Conservation (phyloP, 1,140 invertebrate genomes). For the Psilanteris sp. region DNA sequence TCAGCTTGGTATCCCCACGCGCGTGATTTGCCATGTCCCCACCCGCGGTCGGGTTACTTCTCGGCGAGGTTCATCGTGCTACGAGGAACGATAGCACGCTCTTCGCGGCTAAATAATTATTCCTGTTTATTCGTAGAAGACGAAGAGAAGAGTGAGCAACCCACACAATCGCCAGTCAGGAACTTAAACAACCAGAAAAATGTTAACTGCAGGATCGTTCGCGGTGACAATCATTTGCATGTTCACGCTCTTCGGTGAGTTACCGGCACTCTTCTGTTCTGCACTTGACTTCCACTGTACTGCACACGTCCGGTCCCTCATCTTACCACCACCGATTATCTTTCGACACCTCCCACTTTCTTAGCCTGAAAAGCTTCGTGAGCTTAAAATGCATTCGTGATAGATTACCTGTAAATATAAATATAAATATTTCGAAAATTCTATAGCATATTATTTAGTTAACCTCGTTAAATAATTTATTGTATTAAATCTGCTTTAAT, state of each 20-base stretch:
- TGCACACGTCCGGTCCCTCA: conserved; percentile 19
- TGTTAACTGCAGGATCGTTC: conserved; percentile 78
- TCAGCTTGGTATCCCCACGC: conserved; percentile 49
- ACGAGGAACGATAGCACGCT: conserved; percentile 66
- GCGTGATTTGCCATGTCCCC: conserved; percentile 25
- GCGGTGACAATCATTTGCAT: conserved; percentile 75
- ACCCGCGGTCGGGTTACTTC: conserved; percentile 26
- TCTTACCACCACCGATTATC: conserved; percentile 27
- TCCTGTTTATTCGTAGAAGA: conserved; percentile 73
- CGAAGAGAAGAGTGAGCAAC: conserved; percentile 62
- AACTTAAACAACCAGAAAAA: conserved; percentile 56
- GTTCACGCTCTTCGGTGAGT: conserved; percentile 74
- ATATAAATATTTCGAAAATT: no score
- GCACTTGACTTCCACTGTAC: conserved; percentile 36
- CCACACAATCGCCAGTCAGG: conserved; percentile 55
- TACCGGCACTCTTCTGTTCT: conserved; percentile 53
- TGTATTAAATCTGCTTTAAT: no score
- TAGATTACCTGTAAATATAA: no score
- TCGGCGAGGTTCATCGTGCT: conserved; percentile 25
- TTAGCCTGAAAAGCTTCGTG: no score
- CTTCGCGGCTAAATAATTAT: conserved; percentile 71
- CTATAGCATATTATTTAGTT: no score
- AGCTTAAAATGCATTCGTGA: no score
- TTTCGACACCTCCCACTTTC: not conserved
- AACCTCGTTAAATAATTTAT: no score